Conservation (phyloP, 2,888 invertebrate species). For the Phaonia tiefii region DNA sequence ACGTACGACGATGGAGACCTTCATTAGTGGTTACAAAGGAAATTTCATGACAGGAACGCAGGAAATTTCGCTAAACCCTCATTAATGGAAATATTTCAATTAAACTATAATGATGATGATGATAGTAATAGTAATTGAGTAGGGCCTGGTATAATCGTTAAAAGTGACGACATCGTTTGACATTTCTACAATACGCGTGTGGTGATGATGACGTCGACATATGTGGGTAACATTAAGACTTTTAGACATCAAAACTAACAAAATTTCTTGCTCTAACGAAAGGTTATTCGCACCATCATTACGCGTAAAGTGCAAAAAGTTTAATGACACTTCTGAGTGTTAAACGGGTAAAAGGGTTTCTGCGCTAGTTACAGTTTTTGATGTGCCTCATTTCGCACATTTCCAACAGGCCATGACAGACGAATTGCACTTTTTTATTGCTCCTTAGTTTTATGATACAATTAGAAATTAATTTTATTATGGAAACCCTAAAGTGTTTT, state of each 20-base stretch:
- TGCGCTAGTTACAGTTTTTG: not conserved
- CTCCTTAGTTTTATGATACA: constrained; percentile 5
- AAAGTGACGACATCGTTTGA: not conserved
- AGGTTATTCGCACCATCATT: not conserved
- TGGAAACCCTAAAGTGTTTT: constrained; percentile 40
- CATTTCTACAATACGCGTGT: not conserved
- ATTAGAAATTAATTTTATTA: constrained; percentile 32
- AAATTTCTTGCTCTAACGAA: not conserved
- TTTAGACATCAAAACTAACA: constrained; percentile 10
- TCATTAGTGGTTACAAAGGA: constrained; percentile 57
- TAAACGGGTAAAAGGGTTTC: not conserved
- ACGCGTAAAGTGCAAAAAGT: not conserved
- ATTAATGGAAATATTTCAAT: constrained; percentile 64
- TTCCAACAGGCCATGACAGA: not conserved
- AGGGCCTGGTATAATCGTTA: not conserved
- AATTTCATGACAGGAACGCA: constrained; percentile 40
- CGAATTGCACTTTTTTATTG: not conserved
- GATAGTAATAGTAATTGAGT: too few species aligned
- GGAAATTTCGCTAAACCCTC: constrained; percentile 36
- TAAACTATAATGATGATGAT: constrained; percentile 27
- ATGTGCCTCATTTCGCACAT: not conserved
- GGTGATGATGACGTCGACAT: constrained; percentile 22
- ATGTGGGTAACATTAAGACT: constrained; percentile 47
- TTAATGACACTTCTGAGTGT: not conserved
- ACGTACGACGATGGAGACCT: constrained; percentile 27